These are phyloP conservation scores for Pseudochaenichthys georgianus DNA, from an alignment of 2,797 vertebrate species.

Conservation along the genomic window DNA sequence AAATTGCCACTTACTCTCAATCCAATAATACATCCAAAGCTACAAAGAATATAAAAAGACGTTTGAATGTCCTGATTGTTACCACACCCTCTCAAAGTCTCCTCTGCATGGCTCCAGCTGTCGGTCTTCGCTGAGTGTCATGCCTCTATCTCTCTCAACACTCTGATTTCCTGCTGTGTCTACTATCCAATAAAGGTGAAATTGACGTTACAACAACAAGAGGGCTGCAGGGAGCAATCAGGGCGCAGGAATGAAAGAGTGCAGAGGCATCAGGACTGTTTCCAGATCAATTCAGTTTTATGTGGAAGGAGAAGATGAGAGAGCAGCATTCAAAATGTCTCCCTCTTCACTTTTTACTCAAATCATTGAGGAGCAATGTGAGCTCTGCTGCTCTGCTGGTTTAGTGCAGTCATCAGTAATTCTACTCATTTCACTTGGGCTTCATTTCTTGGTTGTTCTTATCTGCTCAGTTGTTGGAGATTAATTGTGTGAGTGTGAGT, in stretches of 20 bases:
- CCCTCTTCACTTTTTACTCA: conserved; percentile 24
- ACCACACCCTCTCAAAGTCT: neutral
- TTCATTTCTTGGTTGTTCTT: conserved; percentile 64
- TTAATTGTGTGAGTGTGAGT: conserved; percentile 71
- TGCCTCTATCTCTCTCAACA: neutral
- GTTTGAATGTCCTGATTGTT: neutral
- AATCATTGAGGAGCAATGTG: conserved; percentile 26
- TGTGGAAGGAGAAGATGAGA: conserved; percentile 24
- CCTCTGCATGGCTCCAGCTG: neutral
- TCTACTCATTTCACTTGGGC: conserved; percentile 51
- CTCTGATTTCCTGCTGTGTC: conserved; percentile 20
- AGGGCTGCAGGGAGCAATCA: conserved; percentile 40
- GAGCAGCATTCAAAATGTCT: conserved; percentile 35
- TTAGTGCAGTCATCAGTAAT: conserved; percentile 58
- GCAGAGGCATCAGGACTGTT: conserved; percentile 20
- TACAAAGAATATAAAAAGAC: neutral
- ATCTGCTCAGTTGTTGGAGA: conserved; percentile 72
- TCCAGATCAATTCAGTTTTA: conserved; percentile 36
- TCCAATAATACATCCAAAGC: neutral
- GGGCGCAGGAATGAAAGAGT: neutral
- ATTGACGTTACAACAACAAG: conserved; percentile 17
- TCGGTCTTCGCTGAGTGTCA: neutral
- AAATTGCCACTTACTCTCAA: neutral
- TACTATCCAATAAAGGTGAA: conserved; percentile 4
- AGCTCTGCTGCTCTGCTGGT: conserved; percentile 38